Percentiles rank a stretch among this genome's conserved stretches.
Evolutionary conservation across 2,888 invertebrate genomes (phyloP).

Genomic region (Nipponacmea schrenckii): DNA sequence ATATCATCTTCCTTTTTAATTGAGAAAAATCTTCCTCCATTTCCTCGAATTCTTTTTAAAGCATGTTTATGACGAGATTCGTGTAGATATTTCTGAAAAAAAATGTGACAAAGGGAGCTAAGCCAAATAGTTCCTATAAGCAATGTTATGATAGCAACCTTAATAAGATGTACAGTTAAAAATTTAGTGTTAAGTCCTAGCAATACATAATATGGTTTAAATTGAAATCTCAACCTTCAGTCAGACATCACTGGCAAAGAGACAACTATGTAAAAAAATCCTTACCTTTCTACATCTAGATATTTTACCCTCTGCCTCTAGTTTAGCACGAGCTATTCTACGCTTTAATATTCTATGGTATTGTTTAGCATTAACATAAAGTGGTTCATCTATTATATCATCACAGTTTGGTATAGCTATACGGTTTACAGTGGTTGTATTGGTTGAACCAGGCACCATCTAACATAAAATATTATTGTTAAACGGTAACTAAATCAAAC

Average conservation of each 20-base stretch:
- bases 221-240: no score
- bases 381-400: constrained; percentile 82
- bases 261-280: no score
- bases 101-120: background rate
- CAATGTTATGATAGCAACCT: background rate
- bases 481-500: no score
- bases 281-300: constrained; percentile 91
- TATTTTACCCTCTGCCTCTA: constrained; percentile 94
- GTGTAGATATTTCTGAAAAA: constrained; percentile 4
- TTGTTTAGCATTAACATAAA: constrained; percentile 98
- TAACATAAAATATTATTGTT: constrained; percentile 5
- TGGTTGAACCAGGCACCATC: constrained; percentile 36
- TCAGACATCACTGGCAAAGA: no score
- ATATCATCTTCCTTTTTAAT: constrained; percentile 4
- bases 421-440: constrained; percentile 26
- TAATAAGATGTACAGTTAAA: background rate
- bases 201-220: no score
- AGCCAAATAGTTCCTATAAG: background rate
- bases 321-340: constrained; percentile 90
- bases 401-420: constrained; percentile 27
- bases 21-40: constrained; percentile 10
- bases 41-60: background rate
- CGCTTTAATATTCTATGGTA: constrained; percentile 95
- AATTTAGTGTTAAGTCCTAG: no score
- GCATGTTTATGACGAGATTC: constrained; percentile 13